These are phyloP conservation scores for Artemia franciscana DNA, from an alignment of 1,140 invertebrate genomes.

Conservation along the genomic window DNA sequence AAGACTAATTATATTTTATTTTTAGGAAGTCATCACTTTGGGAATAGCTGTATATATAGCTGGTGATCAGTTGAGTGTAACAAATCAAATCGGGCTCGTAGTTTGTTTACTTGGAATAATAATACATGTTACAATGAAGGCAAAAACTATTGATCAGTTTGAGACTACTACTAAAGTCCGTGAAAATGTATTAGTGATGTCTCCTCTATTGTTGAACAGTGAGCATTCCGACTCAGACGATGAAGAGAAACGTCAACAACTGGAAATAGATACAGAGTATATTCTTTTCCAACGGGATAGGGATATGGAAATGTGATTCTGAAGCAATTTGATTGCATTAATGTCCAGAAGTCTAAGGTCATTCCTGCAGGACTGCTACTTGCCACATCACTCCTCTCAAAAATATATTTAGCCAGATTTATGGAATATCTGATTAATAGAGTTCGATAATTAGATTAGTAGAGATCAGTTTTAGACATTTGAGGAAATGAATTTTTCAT, in stretches of 20 bases:
- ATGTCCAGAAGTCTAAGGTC: too few relatives aligned
- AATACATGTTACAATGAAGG: slow-evolving; percentile 60
- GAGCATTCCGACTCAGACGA: background rate
- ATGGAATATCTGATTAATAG: too few relatives aligned
- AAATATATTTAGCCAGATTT: too few relatives aligned
- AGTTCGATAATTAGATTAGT: too few relatives aligned
- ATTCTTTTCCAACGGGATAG: background rate
- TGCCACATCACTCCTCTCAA: too few relatives aligned
- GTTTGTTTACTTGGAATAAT: slow-evolving; percentile 71
- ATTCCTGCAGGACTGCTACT: too few relatives aligned
- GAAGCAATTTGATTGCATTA: too few relatives aligned
- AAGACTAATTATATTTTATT: slow-evolving; percentile 16
- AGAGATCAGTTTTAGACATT: too few relatives aligned
- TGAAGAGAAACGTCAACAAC: background rate
- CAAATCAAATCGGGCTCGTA: slow-evolving; percentile 64
- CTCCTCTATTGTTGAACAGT: background rate
- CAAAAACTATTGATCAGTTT: background rate
- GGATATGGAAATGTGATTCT: background rate
- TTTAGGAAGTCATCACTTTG: slow-evolving; percentile 73
- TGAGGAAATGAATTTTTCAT: too few relatives aligned
- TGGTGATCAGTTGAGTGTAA: slow-evolving; percentile 50
- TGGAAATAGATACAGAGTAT: background rate
- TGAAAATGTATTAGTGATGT: background rate
- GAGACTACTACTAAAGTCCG: background rate
- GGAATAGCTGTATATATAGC: slow-evolving; percentile 58